Conservation (phyloP, 2,113 vertebrate species). For the Thryonomys swinderianus region DNA sequence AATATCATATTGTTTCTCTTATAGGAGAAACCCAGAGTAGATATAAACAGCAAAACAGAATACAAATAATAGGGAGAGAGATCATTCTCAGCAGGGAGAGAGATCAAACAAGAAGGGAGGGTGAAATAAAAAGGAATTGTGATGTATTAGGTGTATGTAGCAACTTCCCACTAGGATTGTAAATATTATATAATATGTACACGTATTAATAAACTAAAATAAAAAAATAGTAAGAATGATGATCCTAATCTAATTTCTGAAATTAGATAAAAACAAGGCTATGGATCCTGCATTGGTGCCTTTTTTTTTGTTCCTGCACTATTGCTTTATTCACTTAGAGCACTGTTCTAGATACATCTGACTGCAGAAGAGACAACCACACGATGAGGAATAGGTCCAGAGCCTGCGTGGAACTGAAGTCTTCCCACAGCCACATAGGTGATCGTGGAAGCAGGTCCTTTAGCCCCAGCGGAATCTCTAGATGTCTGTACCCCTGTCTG, state of each 20-base stretch:
- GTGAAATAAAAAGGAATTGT: not conserved
- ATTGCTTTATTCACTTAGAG: not conserved
- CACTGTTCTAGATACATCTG: not conserved
- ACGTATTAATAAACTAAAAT: not conserved
- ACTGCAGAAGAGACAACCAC: not conserved
- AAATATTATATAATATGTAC: not conserved
- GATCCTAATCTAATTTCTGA: not conserved
- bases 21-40: not conserved
- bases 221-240: not conserved
- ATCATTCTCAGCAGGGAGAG: not conserved
- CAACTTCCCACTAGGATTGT: not conserved
- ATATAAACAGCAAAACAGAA: not conserved
- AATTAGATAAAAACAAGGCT: not conserved
- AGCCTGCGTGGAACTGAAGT: not conserved
- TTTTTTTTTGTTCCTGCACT: not conserved
- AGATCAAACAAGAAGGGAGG: not conserved
- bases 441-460: not conserved
- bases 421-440: not conserved
- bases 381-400: not conserved
- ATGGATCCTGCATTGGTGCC: not conserved
- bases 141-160: not conserved
- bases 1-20: not conserved
- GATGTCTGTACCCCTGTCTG: not conserved
- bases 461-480: not conserved
- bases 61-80: not conserved